Conservation (phyloP, 1,140 invertebrate genomes). For the roundworm (Caenorhabditis elegans) region DNA sequence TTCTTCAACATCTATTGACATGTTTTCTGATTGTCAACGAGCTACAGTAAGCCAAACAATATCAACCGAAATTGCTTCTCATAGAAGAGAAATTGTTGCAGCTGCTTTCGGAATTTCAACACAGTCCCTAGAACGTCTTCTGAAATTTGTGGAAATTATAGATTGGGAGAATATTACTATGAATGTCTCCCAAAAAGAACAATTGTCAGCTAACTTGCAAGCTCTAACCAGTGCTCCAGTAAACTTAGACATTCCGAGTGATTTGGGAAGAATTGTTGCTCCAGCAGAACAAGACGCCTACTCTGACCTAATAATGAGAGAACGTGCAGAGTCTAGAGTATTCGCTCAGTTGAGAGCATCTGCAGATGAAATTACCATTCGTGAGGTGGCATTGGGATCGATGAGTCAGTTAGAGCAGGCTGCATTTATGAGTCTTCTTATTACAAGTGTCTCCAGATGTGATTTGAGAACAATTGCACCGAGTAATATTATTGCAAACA, state of each 20-base stretch:
- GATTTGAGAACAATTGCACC: neutral
- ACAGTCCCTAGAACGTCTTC: constrained; percentile 1
- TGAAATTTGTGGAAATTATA: neutral
- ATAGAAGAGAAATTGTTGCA: constrained; percentile 17
- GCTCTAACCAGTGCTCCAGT: neutral
- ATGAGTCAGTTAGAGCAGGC: constrained; percentile 19
- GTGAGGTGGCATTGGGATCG: neutral
- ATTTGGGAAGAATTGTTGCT: neutral
- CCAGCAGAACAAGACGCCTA: neutral
- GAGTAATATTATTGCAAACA: neutral
- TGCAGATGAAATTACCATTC: neutral
- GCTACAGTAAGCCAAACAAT: neutral
- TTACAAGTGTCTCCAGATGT: constrained; percentile 13
- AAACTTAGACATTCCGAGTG: neutral
- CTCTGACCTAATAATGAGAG: constrained; percentile 14
- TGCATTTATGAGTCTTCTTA: neutral
- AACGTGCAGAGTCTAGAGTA: neutral
- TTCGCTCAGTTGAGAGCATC: constrained; percentile 11
- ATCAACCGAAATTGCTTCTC: neutral
- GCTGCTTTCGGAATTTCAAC: constrained; percentile 5
- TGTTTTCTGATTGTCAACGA: neutral
- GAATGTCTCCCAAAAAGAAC: neutral
- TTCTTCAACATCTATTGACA: neutral
- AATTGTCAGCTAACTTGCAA: neutral
- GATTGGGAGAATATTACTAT: neutral